Base-by-base conservation (phyloP, 1,140 invertebrate species). In the Drosophila asahinai region DNA sequence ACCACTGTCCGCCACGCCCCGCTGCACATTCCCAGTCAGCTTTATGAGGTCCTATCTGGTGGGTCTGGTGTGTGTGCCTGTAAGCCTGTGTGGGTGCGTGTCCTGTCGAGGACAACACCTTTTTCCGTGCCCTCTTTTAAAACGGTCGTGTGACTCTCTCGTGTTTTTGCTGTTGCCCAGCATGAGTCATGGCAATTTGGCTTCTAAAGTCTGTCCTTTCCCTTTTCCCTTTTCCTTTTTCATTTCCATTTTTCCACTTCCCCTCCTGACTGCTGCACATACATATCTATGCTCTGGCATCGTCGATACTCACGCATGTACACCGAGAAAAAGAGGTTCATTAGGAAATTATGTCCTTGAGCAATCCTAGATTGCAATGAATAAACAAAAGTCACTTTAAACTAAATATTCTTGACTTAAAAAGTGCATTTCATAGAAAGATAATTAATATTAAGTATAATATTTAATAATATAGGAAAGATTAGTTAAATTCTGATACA, bases 21-120 rank as follows among this genome's bases (percentile, higher is more conserved):
- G 82, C 58, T 90, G 76, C 79, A 86, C 81, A 82, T 90, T 90
- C 86, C 61, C 76, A 77, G 64, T 59, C 81, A 80, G 61, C 45
- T 80, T 80, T 73, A 89, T 86, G 84, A 80, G 59, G 63, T 61
- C 45, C 67, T 61, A 57, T 59, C 54, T 57, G 54, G 52, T 57
- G 52, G 52, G 52, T 22, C 33, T 40, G 14, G 27, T 22, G 55
- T 36, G 25, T 49, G 17, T 47, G 11, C 5, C 27, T 62, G 27
- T 52, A 47, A 49, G 22, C 9, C 15, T 57, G 63, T 79, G 61
- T 66, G 61, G 74, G 63, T 77, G 40, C 52, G 30, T 45, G 61
- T 81, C 59, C 80, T 78, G 80, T 22, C 76, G 76, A 42, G 77
- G 76, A 73, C 77, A 80, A 79, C 74, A 82, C 80, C 80, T 83